Evolutionary conservation across 2,113 vertebrate species (phyloP), one percentile per base, ranked within the genome.

Genomic region (Saiga tatarica): DNA sequence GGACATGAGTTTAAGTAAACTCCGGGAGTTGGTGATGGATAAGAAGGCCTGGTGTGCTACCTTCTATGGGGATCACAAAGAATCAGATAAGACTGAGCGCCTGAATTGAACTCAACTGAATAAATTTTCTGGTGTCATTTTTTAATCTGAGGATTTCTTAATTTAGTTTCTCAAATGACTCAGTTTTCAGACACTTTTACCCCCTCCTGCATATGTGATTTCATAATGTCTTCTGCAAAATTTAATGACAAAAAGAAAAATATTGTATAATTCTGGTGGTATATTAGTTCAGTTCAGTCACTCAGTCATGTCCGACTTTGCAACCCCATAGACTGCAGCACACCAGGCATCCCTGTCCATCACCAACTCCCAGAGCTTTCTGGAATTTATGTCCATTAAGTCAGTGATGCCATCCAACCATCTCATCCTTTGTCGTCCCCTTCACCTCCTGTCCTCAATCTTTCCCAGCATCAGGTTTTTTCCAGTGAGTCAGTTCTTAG

Each of bases 21-120:
- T 64, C 30, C 0, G 0, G 28, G 62, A 64, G 30, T 17, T 33
- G 30, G 30, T 33, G 30, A 64, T 64, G 62, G 30, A 33, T 7
- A 8, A 15, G 62, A 33, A 16, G 62, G 15, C 60, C 30, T 33
- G 30, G 30, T 64, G 14, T 33, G 62, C 62, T 64, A 64, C 62
- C 8, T 30, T 16, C 30, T 3, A n/a, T 17, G 30, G 62, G 62
- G 62, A 33, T 64, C 14, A 33, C 62, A 64, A 64, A 64, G 62
- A 33, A 16, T 17, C 62, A 64, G 15, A 64, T 13, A 64, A 0
- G 6, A 17, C 30, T 64, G 15, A 64, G 15, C 0, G 0, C 30
- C 3, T n/a, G 62, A 64, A 64, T 33, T n/a, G 30, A n/a, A n/a
- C 30, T 64, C 30, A 64, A 17, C 3, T 81, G 47, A 53, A 28